These are phyloP conservation scores for Oscheius sp. DNA, from an alignment of 2,888 invertebrate genomes.

Conservation along the genomic window DNA sequence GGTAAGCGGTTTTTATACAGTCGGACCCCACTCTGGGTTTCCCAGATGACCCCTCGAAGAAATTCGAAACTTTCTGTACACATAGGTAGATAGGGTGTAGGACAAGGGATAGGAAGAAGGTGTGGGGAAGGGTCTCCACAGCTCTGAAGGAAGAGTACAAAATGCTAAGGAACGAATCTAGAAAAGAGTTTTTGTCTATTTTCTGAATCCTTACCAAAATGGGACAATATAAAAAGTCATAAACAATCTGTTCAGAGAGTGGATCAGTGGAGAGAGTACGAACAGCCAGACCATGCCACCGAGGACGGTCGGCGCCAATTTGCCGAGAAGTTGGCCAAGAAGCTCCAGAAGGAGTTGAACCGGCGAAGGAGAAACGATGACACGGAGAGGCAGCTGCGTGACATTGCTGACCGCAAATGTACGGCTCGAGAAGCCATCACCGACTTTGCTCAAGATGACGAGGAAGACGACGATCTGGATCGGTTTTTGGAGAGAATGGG, in stretches of 20 bases:
- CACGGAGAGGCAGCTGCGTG: conserved; percentile 59
- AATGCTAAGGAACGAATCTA: background rate
- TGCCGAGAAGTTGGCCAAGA: conserved; percentile 49
- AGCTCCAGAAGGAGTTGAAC: conserved; percentile 47
- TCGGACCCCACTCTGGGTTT: no score
- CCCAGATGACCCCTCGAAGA: no score
- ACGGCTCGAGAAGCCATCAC: conserved; percentile 56
- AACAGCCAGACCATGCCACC: conserved; percentile 58
- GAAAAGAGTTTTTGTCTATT: background rate
- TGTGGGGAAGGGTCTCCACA: no score
- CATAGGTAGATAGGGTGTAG: no score
- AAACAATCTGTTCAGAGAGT: conserved; percentile 42
- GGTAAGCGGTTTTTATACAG: conserved; percentile 32
- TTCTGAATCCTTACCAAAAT: background rate
- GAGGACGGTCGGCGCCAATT: conserved; percentile 44
- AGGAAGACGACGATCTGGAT: conserved; percentile 62
- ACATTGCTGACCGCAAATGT: conserved; percentile 55
- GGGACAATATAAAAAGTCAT: no score
- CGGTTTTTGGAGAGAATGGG: conserved; percentile 41
- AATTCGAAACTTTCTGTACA: no score
- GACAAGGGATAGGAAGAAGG: no score
- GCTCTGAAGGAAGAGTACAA: no score
- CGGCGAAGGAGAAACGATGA: conserved; percentile 55
- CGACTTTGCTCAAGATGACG: conserved; percentile 49
- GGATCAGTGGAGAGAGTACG: conserved; percentile 43